Conservation (phyloP, 53 echinoderm and acorn worm species). For the Hippasteria phrygiana region DNA sequence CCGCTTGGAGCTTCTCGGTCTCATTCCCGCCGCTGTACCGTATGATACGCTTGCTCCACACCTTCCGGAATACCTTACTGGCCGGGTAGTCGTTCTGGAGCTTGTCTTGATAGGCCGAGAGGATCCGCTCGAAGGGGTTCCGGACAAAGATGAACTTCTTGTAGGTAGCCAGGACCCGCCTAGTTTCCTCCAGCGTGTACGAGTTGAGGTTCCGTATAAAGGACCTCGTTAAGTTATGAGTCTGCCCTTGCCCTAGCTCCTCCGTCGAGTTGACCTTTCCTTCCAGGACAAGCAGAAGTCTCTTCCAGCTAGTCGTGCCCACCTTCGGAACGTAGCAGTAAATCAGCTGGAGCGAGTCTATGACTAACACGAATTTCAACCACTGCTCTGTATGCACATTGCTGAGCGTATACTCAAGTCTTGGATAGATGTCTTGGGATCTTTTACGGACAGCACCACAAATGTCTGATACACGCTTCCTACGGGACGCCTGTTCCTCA, state of each 20-base stretch:
- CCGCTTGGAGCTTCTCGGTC: neutral
- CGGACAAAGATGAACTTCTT: slow-evolving; percentile 68
- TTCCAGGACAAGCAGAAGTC: neutral
- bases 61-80: neutral
- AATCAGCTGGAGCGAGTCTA: slow-evolving; percentile 14
- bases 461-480: neutral
- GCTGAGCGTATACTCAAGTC: neutral
- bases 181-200: neutral
- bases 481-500: slow-evolving; percentile 7
- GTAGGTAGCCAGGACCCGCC: slow-evolving; percentile 27
- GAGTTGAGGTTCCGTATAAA: slow-evolving; percentile 11
- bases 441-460: neutral
- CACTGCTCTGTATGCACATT: neutral
- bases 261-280: slow-evolving; percentile 8
- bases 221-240: neutral
- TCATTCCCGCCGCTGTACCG: neutral
- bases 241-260: neutral
- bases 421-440: neutral
- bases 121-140: slow-evolving; percentile 68
- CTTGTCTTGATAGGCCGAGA: slow-evolving; percentile 75
- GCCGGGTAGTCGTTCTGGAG: slow-evolving; percentile 52
- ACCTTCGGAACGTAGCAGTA: slow-evolving; percentile 43
- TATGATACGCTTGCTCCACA: slow-evolving; percentile 17
- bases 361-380: neutral
- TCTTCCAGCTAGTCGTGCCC: slow-evolving; percentile 36